phyloP scores from a whole-genome alignment of 1,140 invertebrate genomes.

The Dinothrombium tinctorium region DNA sequence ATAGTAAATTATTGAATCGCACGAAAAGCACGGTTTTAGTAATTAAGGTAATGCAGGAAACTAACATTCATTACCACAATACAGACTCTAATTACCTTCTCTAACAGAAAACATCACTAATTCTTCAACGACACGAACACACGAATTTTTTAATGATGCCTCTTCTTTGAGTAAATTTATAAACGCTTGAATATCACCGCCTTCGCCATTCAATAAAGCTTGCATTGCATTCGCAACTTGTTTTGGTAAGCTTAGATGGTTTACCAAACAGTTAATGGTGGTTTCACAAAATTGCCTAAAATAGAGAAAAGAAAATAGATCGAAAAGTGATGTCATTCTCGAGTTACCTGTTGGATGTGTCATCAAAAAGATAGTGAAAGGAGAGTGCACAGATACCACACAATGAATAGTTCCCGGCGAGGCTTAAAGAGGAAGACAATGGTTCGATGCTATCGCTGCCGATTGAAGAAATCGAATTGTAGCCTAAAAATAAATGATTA shows the following conservation, averaged over 20 bases:
- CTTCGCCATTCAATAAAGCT: slow-evolving; percentile 26
- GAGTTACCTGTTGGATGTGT: slow-evolving; percentile 23
- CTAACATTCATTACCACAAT: too few species aligned
- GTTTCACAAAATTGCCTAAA: slow-evolving; percentile 21
- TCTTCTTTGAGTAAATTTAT: slow-evolving; percentile 28
- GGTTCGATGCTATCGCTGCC: slow-evolving; percentile 5
- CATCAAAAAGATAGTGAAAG: slow-evolving; percentile 25
- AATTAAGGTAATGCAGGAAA: too few species aligned
- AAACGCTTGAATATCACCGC: slow-evolving; percentile 25
- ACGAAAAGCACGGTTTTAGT: too few species aligned
- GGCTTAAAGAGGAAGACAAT: slow-evolving; percentile 13
- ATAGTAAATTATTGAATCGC: too few species aligned
- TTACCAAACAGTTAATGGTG: slow-evolving; percentile 22
- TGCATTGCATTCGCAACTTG: slow-evolving; percentile 23
- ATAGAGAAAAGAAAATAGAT: slow-evolving; percentile 10
- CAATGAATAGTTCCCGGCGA: slow-evolving; percentile 28
- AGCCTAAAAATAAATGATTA: too few species aligned
- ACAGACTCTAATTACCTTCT: slow-evolving; percentile 23
- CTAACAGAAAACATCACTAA: slow-evolving; percentile 30
- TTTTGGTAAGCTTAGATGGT: slow-evolving; percentile 22
- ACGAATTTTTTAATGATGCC: slow-evolving; percentile 20
- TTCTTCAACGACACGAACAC: slow-evolving; percentile 28
- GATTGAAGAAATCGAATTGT: background rate
- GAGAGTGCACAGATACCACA: slow-evolving; percentile 27
- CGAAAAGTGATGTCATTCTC: background rate